These are phyloP conservation scores for Anolis carolinensis DNA, from an alignment of 2,113 vertebrate species.

Conservation along the genomic window DNA sequence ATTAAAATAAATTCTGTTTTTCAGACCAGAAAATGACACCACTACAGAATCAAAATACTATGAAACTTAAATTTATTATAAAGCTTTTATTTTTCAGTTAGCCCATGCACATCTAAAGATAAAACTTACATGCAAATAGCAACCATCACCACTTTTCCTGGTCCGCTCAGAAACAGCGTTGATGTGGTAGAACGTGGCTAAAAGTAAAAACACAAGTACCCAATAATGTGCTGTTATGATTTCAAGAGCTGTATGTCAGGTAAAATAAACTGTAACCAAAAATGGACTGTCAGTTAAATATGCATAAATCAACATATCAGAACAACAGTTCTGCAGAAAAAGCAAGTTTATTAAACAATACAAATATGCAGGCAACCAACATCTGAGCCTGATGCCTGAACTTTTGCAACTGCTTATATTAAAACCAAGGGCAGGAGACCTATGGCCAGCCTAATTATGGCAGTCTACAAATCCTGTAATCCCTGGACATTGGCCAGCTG, in stretches of 20 bases:
- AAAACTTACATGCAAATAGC: constrained; percentile 98
- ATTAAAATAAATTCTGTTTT: background rate
- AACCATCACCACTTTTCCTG: constrained; percentile 97
- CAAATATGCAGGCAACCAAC: background rate
- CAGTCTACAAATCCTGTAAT: background rate
- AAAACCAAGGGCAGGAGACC: background rate
- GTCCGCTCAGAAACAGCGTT: constrained; percentile 89
- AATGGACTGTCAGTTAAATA: background rate
- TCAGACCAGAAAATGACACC: background rate
- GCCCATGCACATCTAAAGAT: background rate
- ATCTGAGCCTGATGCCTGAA: background rate
- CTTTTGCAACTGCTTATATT: background rate
- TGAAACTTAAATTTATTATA: background rate
- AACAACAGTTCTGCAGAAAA: background rate
- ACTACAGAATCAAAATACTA: background rate
- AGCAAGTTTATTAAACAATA: background rate
- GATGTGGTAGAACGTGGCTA: constrained; percentile 90
- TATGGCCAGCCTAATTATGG: background rate
- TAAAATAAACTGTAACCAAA: background rate
- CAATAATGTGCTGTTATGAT: background rate
- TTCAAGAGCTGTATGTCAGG: background rate
- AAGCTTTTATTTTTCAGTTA: too few relatives aligned
- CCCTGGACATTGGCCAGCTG: background rate
- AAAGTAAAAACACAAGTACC: constrained; percentile 47
- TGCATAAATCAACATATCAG: background rate